Evolutionary conservation across 2,113 vertebrate genomes (phyloP).

Genomic region (Hystrix brachyura): DNA sequence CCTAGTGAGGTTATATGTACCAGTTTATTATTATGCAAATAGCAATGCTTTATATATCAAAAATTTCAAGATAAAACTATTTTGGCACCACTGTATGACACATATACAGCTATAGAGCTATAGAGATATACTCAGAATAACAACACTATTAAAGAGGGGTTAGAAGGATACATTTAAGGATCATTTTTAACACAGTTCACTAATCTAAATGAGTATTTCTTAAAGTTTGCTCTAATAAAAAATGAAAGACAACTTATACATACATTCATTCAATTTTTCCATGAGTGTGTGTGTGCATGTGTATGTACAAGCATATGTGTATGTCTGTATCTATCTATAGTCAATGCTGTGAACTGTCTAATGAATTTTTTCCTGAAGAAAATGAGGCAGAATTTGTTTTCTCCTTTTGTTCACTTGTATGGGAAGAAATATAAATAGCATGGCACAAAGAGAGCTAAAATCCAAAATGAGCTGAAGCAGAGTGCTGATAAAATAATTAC

Average conservation of each 20-base stretch:
- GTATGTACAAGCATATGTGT: rapidly evolving
- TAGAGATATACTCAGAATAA: not conserved
- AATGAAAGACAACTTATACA: not conserved
- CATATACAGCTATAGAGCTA: not conserved
- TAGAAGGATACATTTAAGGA: not conserved
- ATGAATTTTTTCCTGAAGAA: not conserved
- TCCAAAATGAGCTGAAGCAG: not conserved
- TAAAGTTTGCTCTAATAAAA: not conserved
- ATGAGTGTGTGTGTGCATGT: not conserved
- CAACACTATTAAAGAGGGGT: not conserved
- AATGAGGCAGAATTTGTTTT: not conserved
- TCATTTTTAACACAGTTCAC: not conserved
- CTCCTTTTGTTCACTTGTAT: not conserved
- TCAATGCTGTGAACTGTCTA: not conserved
- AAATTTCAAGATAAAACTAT: not conserved
- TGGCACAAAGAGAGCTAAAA: not conserved
- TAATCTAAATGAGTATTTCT: not conserved
- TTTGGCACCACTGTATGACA: not conserved
- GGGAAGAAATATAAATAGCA: not conserved
- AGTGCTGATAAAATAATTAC: not conserved
- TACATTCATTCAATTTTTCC: not conserved
- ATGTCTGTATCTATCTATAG: not conserved
- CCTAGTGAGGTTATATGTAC: not conserved
- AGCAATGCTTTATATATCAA: not conserved
- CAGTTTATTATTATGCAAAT: not conserved